Percentiles rank a stretch among this genome's conserved stretches.
phyloP scores from a whole-genome alignment of 2,888 invertebrate species.

The Cyclophora punctaria region DNA sequence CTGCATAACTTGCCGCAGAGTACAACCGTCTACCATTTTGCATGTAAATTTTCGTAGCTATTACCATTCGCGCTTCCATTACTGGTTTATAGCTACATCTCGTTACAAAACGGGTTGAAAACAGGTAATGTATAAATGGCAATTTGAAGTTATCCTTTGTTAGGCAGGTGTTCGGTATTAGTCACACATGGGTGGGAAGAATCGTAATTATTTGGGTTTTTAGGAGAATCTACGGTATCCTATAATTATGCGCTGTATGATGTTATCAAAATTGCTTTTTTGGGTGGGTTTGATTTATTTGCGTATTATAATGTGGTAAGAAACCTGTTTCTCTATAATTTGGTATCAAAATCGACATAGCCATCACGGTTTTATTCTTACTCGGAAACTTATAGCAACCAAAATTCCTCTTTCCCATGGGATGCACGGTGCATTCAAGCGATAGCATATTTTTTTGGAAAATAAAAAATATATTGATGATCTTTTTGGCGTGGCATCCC shows the following conservation, averaged over 20 bases:
- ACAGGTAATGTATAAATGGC: conserved; percentile 20
- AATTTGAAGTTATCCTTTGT: conserved; percentile 5
- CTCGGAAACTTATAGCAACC: too few relatives aligned
- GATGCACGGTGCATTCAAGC: too few relatives aligned
- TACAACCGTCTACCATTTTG: conserved; percentile 19
- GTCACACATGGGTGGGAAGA: conserved; percentile 4
- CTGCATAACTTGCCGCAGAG: conserved; percentile 33
- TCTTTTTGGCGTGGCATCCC: too few relatives aligned
- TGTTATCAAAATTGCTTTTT: too few relatives aligned
- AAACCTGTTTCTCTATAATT: too few relatives aligned
- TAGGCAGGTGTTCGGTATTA: conserved; percentile 4
- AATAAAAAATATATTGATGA: too few relatives aligned
- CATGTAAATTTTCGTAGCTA: conserved; percentile 28
- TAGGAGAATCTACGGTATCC: conserved; percentile 3
- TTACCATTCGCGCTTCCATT: conserved; percentile 23
- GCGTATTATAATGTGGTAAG: too few relatives aligned
- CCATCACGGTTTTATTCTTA: too few relatives aligned
- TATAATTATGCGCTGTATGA: conserved; percentile 3
- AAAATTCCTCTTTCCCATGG: too few relatives aligned
- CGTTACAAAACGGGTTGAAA: conserved; percentile 13
- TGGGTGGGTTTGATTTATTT: too few relatives aligned
- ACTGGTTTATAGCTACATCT: conserved; percentile 13
- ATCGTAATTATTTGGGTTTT: background rate
- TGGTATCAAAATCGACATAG: too few relatives aligned
- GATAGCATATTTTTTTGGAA: too few relatives aligned